phyloP scores from a whole-genome alignment of 2,888 invertebrate species.

The Amaurobius ferox region DNA sequence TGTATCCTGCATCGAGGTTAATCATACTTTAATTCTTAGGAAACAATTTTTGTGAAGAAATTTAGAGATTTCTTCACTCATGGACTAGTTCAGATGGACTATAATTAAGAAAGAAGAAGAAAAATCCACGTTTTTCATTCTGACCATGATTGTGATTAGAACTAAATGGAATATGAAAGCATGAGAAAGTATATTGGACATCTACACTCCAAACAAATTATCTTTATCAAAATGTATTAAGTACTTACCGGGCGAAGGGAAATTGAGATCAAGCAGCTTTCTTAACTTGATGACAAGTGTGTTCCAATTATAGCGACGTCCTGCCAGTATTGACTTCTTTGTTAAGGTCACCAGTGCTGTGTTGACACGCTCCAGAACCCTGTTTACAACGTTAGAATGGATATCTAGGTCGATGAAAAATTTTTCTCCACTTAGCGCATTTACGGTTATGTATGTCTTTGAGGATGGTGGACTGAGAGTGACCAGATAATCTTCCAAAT shows the following conservation, averaged over 20 bases:
- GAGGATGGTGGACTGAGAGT: slow-evolving; percentile 24
- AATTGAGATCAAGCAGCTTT: slow-evolving; percentile 38
- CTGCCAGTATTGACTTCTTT: neutral
- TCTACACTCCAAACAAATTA: too few relatives aligned
- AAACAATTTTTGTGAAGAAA: too few relatives aligned
- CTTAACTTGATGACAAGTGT: slow-evolving; percentile 44
- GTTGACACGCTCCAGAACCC: neutral
- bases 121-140: too few relatives aligned
- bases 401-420: slow-evolving; percentile 35
- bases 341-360: neutral
- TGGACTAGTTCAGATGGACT: too few relatives aligned
- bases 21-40: too few relatives aligned
- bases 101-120: too few relatives aligned
- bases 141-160: too few relatives aligned
- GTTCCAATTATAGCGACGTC: slow-evolving; percentile 24
- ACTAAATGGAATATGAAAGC: too few relatives aligned
- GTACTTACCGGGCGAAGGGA: slow-evolving; percentile 56
- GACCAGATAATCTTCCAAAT: slow-evolving; percentile 31
- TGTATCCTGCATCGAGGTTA: too few relatives aligned
- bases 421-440: slow-evolving; percentile 26
- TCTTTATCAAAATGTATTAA: too few relatives aligned
- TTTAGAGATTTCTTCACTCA: too few relatives aligned
- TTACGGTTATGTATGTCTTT: neutral
- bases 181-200: too few relatives aligned
- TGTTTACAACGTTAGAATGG: neutral